These are phyloP conservation scores for Ailurus styani DNA, from an alignment of 2,113 vertebrate genomes.

Conservation along the genomic window DNA sequence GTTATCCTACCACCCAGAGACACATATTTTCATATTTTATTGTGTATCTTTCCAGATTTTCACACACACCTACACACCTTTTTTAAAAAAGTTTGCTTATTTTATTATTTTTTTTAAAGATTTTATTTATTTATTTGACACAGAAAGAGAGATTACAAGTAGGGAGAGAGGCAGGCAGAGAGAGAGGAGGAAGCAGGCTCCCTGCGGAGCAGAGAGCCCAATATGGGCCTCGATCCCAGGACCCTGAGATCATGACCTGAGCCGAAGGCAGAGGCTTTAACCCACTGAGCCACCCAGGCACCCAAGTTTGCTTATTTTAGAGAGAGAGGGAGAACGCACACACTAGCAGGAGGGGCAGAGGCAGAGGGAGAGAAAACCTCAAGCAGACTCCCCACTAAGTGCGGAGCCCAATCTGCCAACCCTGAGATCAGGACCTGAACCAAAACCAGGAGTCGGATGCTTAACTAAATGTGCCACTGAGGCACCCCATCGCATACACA, in stretches of 20 bases:
- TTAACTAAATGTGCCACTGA: background rate
- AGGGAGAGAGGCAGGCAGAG: too few species aligned
- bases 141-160: too few species aligned
- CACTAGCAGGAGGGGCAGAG: background rate
- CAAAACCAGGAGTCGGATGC: background rate
- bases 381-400: background rate
- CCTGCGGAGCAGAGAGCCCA: too few species aligned
- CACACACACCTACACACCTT: background rate
- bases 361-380: background rate
- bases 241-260: too few species aligned
- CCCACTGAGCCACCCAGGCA: too few species aligned
- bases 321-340: background rate
- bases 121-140: too few species aligned
- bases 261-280: too few species aligned
- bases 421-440: background rate
- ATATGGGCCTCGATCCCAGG: too few species aligned
- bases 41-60: background rate
- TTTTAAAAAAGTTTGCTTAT: too few species aligned
- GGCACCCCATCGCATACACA: background rate
- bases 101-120: background rate
- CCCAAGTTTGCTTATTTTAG: background rate
- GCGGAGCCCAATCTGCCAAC: background rate
- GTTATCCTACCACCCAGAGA: background rate
- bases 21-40: background rate
- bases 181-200: too few species aligned